Base-by-base conservation (phyloP, 2,888 invertebrate species). In the Aquatica leii region DNA sequence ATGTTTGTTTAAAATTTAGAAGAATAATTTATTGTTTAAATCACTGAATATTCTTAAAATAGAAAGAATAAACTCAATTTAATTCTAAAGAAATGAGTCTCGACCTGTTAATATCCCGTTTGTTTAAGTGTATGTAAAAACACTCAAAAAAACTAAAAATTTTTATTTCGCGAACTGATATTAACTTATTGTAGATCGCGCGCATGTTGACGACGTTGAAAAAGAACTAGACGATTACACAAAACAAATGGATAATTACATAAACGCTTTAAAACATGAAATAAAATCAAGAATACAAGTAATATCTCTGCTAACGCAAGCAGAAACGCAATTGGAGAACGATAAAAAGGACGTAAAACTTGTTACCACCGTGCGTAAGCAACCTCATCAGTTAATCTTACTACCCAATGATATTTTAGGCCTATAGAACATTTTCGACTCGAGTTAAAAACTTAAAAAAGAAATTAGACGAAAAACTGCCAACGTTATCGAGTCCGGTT, bases 261-360 rank as follows among this genome's bases (percentile, higher is more conserved):
- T 95, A 0, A 87, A 88, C 70, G 90, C 93, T 5, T 81, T 96
- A 55, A 92, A 93, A 72, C 84, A 90, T 21, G 95, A 96, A 82
- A 91, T 95, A 20, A 89, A 90, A 61, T 92, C 94, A 49, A 85
- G 96, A 66, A 90, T 88, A 69, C 86, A 90, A 1, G 84, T 98
- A 50, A 83, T 97, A 55, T 90, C 92, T 3, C 82, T 92, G 34
- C 81, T 97, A 50, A 89, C 91, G 57, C 90, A 92, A 46, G 93
- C 95, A 2, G 91, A 93, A 73, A 88, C 90, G 65, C 96, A 94
- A 81, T 94, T 97, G 78, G 91, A 93, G 40, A 92, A 91, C 14
- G 97, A 98, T 79, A 86, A 92, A 65, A 92, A 93, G 4, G 98
- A 98, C 84, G 97, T 97, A 11, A 96, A 95, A 85, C 91, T 97